Percentiles rank a stretch among this genome's conserved stretches.
phyloP scores from a whole-genome alignment of 2,888 invertebrate genomes.

The Tridacna gigas region DNA sequence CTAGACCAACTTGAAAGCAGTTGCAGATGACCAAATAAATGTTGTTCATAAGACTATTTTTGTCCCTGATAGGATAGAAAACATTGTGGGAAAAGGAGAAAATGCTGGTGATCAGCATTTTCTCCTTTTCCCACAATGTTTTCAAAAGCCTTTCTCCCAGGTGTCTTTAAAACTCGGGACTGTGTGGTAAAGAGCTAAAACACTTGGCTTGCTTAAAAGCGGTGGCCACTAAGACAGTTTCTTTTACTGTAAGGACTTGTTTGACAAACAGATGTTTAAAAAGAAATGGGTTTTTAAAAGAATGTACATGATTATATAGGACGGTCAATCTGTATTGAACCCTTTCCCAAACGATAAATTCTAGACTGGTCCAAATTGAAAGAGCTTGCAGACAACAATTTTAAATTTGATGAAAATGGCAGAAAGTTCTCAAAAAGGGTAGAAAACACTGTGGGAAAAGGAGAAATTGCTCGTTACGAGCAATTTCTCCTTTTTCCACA shows the following conservation, averaged over 20 bases:
- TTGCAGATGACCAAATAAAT: too few species aligned
- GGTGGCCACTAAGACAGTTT: too few species aligned
- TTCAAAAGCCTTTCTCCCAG: not conserved
- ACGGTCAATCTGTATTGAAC: not conserved
- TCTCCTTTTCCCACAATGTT: conserved; percentile 7
- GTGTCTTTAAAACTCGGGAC: not conserved
- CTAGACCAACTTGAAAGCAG: too few species aligned
- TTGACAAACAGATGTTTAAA: not conserved
- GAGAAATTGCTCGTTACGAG: conserved; percentile 4
- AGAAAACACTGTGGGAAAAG: too few species aligned
- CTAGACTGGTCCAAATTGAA: too few species aligned
- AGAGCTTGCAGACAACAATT: too few species aligned
- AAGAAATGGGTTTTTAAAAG: not conserved
- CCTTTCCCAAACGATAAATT: too few species aligned
- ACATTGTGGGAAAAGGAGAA: not conserved
- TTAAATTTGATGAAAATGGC: too few species aligned
- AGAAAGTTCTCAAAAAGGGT: too few species aligned
- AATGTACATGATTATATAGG: not conserved
- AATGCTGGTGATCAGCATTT: not conserved
- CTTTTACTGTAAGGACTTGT: too few species aligned
- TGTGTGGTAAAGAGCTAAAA: not conserved
- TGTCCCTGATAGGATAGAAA: too few species aligned
- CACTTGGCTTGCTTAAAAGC: too few species aligned
- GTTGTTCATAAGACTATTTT: not conserved
- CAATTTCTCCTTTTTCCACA: not conserved